phyloP scores from a whole-genome alignment of 1,140 invertebrate genomes.

The Ostrea denselamellosa region DNA sequence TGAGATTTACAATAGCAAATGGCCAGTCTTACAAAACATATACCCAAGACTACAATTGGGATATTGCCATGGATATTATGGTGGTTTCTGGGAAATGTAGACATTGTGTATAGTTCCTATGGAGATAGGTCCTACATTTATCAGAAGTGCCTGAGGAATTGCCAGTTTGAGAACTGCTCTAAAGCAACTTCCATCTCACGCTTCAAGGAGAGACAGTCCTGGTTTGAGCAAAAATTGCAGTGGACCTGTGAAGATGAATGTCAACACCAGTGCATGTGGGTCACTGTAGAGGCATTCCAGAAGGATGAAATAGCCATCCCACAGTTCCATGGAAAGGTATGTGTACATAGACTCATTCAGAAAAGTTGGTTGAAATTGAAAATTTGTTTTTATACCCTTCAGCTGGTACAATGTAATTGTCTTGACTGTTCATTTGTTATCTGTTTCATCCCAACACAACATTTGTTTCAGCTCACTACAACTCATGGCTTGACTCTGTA shows the following conservation, averaged over 20 bases:
- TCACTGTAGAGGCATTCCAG: constrained; percentile 89
- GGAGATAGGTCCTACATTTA: constrained; percentile 68
- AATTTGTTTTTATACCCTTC: too few species aligned
- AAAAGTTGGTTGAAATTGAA: too few species aligned
- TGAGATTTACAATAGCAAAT: neutral
- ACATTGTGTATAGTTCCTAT: constrained; percentile 31
- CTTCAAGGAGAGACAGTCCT: constrained; percentile 60
- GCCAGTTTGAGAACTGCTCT: constrained; percentile 62
- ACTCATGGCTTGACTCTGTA: too few species aligned
- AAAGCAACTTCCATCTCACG: constrained; percentile 25
- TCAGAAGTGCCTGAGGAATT: constrained; percentile 67
- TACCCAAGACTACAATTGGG: neutral
- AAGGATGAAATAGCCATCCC: constrained; percentile 86
- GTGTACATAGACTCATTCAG: constrained; percentile 53
- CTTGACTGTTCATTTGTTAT: too few species aligned
- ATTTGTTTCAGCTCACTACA: too few species aligned
- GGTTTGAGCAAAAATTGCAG: constrained; percentile 61
- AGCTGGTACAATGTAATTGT: too few species aligned
- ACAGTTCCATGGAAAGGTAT: constrained; percentile 98
- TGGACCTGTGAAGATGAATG: constrained; percentile 79
- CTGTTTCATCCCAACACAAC: too few species aligned
- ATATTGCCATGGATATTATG: constrained; percentile 25
- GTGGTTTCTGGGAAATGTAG: constrained; percentile 1
- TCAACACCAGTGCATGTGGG: constrained; percentile 94
- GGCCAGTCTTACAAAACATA: neutral